These are phyloP conservation scores for Gadus macrocephalus DNA, from an alignment of 2,113 vertebrate species.

Conservation along the genomic window DNA sequence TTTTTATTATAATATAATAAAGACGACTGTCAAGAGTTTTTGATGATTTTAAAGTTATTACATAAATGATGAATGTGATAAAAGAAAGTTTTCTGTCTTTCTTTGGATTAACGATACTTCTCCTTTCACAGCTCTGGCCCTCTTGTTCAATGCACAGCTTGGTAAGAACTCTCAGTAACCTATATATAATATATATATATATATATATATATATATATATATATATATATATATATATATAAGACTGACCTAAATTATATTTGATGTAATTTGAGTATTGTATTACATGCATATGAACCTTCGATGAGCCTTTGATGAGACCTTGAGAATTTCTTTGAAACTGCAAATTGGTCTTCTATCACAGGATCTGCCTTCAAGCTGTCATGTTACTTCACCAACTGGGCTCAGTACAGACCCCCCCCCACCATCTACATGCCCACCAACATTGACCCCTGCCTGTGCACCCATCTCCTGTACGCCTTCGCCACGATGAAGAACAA, in stretches of 20 bases:
- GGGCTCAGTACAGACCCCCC: slow-evolving; percentile 55
- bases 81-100: not conserved
- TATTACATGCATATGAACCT: too few relatives aligned
- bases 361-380: slow-evolving; percentile 64
- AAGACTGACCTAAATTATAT: too few relatives aligned
- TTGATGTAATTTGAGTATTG: not conserved
- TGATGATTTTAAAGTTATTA: not conserved
- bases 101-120: slow-evolving; percentile 12
- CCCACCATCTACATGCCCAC: slow-evolving; percentile 49
- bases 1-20: not conserved
- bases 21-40: not conserved
- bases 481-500: slow-evolving; percentile 60
- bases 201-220: not conserved
- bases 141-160: slow-evolving; percentile 54
- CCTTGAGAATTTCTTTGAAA: not conserved
- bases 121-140: slow-evolving; percentile 40
- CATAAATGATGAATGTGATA: not conserved
- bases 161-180: slow-evolving; percentile 41
- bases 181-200: not conserved
- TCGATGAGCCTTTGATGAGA: too few relatives aligned
- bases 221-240: not conserved
- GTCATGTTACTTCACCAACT: slow-evolving; percentile 68
- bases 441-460: slow-evolving; percentile 56
- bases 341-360: not conserved
- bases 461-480: slow-evolving; percentile 59